Base-by-base conservation (phyloP, 2,888 invertebrate species). In the Amphipoea lucens region DNA sequence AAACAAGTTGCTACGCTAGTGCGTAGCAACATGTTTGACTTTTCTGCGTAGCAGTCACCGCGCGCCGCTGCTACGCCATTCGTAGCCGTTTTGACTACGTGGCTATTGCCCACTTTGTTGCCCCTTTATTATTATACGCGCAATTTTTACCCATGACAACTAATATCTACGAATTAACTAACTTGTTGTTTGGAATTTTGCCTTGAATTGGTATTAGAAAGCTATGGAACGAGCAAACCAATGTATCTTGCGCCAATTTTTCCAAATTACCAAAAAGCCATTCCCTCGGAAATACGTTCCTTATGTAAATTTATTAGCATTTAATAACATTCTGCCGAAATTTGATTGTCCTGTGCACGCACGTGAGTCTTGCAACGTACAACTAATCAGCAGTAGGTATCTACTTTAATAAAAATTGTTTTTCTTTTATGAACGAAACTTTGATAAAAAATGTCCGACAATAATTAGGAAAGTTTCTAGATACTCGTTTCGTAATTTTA, bases 271-370 rank as follows among this genome's bases (percentile, higher is more conserved):
- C 71, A 54, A 80, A 78, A 82, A 72, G 7, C 63, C 45, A 74
- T 78, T 78, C 12, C 60, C 76, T 68, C 36, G 12, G 63, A 78
- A 65, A 88, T 80, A 69, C 65, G 66, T 82, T 77, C 54, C 60
- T 84, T 86, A 88, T 83, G 86, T 84, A 83, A 86, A 89, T 88
- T 81, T 70, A 78, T 86, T 89, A 86, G 68, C 72, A 81, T 87
- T 87, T 79, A 66, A 48, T 76, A 84, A 23, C 29, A 67, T 76
- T 82, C 70, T 74, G 73, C 63, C 65, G 67, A 77, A 84, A 86
- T 88, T 89, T 88, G 79, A 91, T 91, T 89, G 79, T 72, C 76
- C 73, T 78, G 74, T 80, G 78, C 91, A 91, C 91, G 91, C 91
- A 91, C 91, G 71, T 69, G 66, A 69, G 12, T 60, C 68, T 81